Percentiles rank a stretch among this genome's conserved stretches.
These are phyloP conservation scores for Uria aalge DNA, from an alignment of 2,113 vertebrate genomes.

Conservation along the genomic window DNA sequence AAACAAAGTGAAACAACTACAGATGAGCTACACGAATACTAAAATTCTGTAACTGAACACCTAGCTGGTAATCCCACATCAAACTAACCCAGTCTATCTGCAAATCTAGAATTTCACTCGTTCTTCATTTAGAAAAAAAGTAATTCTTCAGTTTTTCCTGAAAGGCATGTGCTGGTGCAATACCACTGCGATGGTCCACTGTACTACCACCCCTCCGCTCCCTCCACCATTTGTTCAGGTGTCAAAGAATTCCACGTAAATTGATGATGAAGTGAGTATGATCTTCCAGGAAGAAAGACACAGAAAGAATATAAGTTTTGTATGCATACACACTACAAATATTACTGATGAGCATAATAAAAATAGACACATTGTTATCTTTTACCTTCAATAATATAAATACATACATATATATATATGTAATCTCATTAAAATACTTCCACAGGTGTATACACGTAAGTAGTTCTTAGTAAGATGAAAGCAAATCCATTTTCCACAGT, in stretches of 20 bases:
- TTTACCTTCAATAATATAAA: background rate
- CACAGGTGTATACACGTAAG: background rate
- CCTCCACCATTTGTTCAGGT: background rate
- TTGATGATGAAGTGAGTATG: background rate
- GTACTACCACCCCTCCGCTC: accelerated
- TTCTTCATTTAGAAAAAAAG: background rate
- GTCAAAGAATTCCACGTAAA: background rate
- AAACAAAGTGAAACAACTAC: background rate
- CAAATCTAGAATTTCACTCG: background rate
- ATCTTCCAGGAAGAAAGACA: background rate
- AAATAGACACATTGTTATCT: background rate
- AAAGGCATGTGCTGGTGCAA: background rate
- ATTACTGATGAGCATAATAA: background rate
- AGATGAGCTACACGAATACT: background rate
- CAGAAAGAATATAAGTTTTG: background rate
- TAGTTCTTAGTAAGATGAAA: background rate
- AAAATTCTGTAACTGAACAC: background rate
- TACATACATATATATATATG: background rate
- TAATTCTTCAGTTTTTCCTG: background rate
- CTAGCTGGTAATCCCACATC: background rate
- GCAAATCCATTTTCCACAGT: background rate
- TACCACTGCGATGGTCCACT: background rate
- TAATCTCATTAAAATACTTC: background rate
- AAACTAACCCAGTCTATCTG: background rate
- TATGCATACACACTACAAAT: background rate